These are phyloP conservation scores for Philaethria dido DNA, from an alignment of 2,888 invertebrate species.

Conservation along the genomic window DNA sequence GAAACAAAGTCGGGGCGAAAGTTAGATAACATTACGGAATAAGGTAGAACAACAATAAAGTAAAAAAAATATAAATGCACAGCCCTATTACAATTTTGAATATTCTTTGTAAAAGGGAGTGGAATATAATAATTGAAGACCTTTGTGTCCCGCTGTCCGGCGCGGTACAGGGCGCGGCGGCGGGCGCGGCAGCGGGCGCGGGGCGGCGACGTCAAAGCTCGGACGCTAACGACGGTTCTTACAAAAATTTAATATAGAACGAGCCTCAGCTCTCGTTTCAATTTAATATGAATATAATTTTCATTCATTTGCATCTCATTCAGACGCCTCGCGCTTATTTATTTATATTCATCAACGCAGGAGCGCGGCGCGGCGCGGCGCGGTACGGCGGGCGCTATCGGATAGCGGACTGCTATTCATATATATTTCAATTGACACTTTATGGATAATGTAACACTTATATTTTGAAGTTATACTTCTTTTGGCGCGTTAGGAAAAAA, in stretches of 20 bases:
- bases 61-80: not conserved
- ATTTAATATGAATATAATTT: slow-evolving; percentile 38
- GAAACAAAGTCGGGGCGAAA: too few relatives aligned
- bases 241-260: slow-evolving; percentile 30
- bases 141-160: not conserved
- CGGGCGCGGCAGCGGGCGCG: not conserved
- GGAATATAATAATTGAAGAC: slow-evolving; percentile 13
- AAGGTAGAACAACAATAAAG: not conserved
- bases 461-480: not conserved
- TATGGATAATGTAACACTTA: not conserved
- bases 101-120: not conserved
- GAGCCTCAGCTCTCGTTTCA: slow-evolving; percentile 25
- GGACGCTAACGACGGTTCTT: slow-evolving; percentile 30
- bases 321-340: slow-evolving; percentile 21
- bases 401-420: slow-evolving; percentile 15
- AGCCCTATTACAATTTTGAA: not conserved
- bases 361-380: not conserved
- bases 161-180: not conserved
- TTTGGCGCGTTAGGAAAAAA: not conserved
- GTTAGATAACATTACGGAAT: too few relatives aligned
- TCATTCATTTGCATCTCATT: slow-evolving; percentile 38
- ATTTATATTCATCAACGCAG: slow-evolving; percentile 27
- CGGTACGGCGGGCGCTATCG: too few relatives aligned
- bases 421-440: slow-evolving; percentile 26
- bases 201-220: slow-evolving; percentile 11